Evolutionary conservation across 37 sponge, comb jelly and placozoan species (phyloP), one percentile per base, ranked within the genome.

Genomic region (Tethya wilhelma): DNA sequence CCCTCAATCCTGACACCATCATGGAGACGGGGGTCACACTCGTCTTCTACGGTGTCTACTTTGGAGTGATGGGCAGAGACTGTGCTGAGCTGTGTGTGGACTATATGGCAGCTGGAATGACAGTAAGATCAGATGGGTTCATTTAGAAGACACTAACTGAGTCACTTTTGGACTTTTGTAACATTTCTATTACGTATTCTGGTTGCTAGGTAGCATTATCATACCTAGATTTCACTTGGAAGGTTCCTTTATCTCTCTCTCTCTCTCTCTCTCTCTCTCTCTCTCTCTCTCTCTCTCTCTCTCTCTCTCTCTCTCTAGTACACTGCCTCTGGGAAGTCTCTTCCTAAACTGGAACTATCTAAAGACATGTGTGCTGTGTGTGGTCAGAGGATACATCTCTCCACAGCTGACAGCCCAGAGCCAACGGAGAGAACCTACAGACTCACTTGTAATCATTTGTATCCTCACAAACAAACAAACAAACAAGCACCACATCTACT

Each of bases 1-100:
- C 84, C 38, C 34, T 82, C 43, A 58, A 71, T 26, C 86, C 90
- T 1, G 91, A 92, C 59, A 17, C 39, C 33, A 55, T 84, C 56
- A 76, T 93, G 78, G 92, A 92, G 69, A 29, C 77, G 33, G 91
- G 87, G 2, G 86, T 90, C 46, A 72, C 84, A 0, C 56, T 92
- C 22, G 64, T 98, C 31, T 98, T 98, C 88, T 98, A 98, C 71
- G 99, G 97, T 1, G 82, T 96, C 36, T 98, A 98, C 79, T 98
- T 79, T 86, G 99, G 99, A 5, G 95, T 98, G 58, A 84, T 98
- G 80, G 97, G 97, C 4, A 82, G 99, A 58, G 99, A 98, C 65
- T 86, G 90, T 40, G 92, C 97, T 29, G 99, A 96, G 77, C 71
- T 96, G 74, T 98, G 99, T 87, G 92, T 96, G 0, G 97, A 98